Evolutionary conservation across 2,113 vertebrate genomes (phyloP).

Genomic region (Formicarius rufipectus): DNA sequence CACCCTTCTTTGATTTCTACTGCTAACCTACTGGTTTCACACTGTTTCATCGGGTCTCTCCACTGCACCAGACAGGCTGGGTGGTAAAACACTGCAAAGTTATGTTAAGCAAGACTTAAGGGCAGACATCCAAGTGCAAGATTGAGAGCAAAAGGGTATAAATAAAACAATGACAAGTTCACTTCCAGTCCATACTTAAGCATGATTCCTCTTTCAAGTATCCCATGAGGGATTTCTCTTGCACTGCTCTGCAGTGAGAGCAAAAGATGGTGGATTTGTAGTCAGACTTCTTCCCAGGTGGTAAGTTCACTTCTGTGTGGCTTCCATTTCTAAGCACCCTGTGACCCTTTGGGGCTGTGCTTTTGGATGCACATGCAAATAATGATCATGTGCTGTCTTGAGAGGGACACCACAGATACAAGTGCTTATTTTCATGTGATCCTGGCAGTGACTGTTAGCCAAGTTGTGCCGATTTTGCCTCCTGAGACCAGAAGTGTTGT

Average conservation of each 20-base stretch:
- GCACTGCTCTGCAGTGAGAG: not conserved
- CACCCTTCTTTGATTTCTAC: not conserved
- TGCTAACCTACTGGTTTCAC: not conserved
- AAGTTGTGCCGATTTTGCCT: not conserved
- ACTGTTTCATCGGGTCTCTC: not conserved
- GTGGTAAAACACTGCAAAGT: not conserved
- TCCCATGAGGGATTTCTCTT: not conserved
- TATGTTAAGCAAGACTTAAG: not conserved
- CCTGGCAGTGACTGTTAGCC: not conserved
- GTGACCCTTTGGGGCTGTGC: not conserved
- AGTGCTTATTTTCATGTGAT: not conserved
- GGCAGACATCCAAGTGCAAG: not conserved
- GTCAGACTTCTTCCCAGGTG: not conserved
- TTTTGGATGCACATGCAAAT: not conserved
- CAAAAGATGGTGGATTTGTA: not conserved
- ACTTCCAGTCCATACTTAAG: not conserved
- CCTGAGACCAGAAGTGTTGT: not conserved
- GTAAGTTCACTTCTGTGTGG: not conserved
- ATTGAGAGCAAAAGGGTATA: not conserved
- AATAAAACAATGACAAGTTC: not conserved
- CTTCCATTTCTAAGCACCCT: not conserved
- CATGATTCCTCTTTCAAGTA: not conserved
- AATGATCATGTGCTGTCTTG: not conserved
- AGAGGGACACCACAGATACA: not conserved
- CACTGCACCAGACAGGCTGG: not conserved